These are phyloP conservation scores for Bolinopsis microptera DNA, from an alignment of 37 sponge, comb jelly and placozoan species.

Conservation along the genomic window DNA sequence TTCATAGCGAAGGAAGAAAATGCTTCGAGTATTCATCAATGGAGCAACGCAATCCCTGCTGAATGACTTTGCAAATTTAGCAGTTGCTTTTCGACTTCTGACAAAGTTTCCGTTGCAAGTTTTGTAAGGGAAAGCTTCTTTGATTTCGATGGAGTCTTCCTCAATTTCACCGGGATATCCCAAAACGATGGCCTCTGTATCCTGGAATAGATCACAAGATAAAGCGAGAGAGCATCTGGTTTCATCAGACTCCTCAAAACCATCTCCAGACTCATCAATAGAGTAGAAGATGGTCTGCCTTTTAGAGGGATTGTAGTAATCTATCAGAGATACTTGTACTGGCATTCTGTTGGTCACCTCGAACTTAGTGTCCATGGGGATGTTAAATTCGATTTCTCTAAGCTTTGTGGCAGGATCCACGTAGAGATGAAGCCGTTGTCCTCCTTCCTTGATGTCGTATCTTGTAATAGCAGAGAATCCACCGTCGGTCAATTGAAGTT, in stretches of 20 bases:
- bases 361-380: neutral
- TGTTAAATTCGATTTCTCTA: neutral
- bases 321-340: neutral
- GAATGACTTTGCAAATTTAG: neutral
- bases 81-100: neutral
- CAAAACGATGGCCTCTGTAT: neutral
- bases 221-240: neutral
- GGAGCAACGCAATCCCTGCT: neutral
- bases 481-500: neutral
- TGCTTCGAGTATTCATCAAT: neutral
- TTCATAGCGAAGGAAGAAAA: neutral
- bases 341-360: neutral
- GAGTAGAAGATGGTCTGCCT: neutral
- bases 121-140: neutral
- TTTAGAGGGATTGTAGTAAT: slow-evolving; percentile 17
- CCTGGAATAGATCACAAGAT: neutral
- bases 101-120: neutral
- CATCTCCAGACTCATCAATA: neutral
- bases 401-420: neutral
- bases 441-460: slow-evolving; percentile 29
- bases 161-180: neutral
- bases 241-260: neutral
- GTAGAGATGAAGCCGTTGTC: slow-evolving; percentile 8
- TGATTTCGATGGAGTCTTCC: neutral
- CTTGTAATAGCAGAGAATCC: neutral